Evolutionary conservation across 2,113 vertebrate genomes (phyloP).

Genomic region (Hiodon alosoides): DNA sequence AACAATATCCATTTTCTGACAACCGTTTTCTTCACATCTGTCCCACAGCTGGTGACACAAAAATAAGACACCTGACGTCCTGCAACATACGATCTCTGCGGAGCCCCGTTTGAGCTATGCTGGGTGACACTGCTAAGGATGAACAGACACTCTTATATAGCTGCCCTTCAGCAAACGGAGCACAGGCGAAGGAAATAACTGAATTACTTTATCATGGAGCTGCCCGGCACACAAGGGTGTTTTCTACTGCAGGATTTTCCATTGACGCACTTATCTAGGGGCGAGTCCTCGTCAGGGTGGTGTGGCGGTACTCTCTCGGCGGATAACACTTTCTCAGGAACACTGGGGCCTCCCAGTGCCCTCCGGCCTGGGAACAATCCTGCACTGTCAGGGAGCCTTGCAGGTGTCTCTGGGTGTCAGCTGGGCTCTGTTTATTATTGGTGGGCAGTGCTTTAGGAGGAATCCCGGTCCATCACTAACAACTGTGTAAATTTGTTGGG

Average conservation of each 20-base stretch:
- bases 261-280: slow-evolving; percentile 31
- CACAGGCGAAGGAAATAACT: slow-evolving; percentile 7
- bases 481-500: slow-evolving; percentile 73
- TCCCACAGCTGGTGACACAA: slow-evolving; percentile 48
- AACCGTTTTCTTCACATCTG: slow-evolving; percentile 26
- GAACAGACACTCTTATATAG: slow-evolving; percentile 6
- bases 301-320: slow-evolving; percentile 11
- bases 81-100: slow-evolving; percentile 2
- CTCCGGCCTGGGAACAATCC: slow-evolving; percentile 14
- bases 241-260: slow-evolving; percentile 32
- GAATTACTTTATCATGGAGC: slow-evolving; percentile 17
- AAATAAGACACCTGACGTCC: slow-evolving; percentile 41
- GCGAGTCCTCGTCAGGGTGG: slow-evolving; percentile 26
- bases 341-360: slow-evolving; percentile 26
- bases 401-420: slow-evolving; percentile 58
- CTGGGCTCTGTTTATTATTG: slow-evolving; percentile 71
- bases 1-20: too few relatives aligned
- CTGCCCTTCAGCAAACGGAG: slow-evolving; percentile 3
- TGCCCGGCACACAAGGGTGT: slow-evolving; percentile 5
- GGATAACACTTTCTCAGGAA: slow-evolving; percentile 28
- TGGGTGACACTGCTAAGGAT: background rate
- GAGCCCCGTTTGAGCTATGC: background rate
- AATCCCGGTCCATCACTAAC: slow-evolving; percentile 67
- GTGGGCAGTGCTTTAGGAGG: slow-evolving; percentile 64
- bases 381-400: slow-evolving; percentile 48